Percentiles rank a stretch among this genome's conserved stretches.
Conservation (phyloP, 2,113 vertebrate species). For the Lamprotornis superbus region DNA sequence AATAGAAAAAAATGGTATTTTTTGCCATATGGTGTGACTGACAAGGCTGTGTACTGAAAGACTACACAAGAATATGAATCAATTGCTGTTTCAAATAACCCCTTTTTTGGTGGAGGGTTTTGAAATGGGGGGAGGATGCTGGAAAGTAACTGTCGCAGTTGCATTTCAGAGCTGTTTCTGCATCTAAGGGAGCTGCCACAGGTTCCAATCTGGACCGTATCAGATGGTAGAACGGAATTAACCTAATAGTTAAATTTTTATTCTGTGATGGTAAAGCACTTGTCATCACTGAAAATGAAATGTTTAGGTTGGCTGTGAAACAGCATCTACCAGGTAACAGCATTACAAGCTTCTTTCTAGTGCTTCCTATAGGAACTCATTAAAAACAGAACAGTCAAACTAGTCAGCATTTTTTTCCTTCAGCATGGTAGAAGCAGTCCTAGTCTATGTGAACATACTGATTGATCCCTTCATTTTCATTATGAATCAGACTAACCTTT, state of each 20-base stretch:
- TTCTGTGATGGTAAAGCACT: not conserved
- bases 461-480: slow-evolving; percentile 16
- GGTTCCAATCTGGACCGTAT: not conserved
- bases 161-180: not conserved
- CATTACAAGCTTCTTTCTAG: not conserved
- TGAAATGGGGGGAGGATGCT: not conserved
- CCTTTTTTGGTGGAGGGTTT: not conserved
- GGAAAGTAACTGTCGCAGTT: not conserved
- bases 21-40: not conserved
- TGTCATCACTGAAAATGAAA: not conserved
- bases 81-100: not conserved
- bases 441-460: not conserved
- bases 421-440: not conserved
- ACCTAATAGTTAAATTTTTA: not conserved
- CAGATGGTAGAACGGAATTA: not conserved
- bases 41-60: not conserved
- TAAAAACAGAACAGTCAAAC: not conserved
- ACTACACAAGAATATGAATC: not conserved
- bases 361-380: not conserved
- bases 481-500: slow-evolving; percentile 80
- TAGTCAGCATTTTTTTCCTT: not conserved
- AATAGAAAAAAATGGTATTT: not conserved
- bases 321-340: not conserved
- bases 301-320: not conserved
- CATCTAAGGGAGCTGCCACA: not conserved